Evolutionary conservation across 2,797 vertebrate species (phyloP).

Genomic region (Epinephelus coioides): DNA sequence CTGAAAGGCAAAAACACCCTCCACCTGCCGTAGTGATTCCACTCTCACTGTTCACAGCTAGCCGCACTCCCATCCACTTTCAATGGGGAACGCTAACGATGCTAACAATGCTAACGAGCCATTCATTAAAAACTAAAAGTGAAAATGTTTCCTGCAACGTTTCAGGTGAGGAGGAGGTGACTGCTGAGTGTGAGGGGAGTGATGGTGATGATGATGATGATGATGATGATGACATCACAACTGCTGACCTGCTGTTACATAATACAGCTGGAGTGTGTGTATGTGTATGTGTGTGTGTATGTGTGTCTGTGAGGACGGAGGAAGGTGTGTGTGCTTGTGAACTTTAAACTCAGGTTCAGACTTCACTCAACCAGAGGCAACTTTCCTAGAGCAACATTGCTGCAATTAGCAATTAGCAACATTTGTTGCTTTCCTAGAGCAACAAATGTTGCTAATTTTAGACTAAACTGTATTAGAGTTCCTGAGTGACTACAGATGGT

Average conservation of each 20-base stretch:
- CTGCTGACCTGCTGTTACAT: conserved; percentile 11
- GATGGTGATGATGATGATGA: not conserved
- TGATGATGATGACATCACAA: not conserved
- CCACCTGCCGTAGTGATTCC: conserved; percentile 9
- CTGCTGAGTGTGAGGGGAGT: not conserved
- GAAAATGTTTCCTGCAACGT: conserved; percentile 34
- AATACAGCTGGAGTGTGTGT: conserved; percentile 6
- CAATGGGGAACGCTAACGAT: conserved; percentile 42
- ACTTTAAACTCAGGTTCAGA: conserved; percentile 18
- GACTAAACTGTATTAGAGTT: too few relatives aligned
- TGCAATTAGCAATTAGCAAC: too few relatives aligned
- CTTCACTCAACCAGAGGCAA: conserved; percentile 18
- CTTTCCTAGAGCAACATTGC: not conserved
- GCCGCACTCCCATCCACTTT: not conserved
- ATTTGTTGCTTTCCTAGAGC: not conserved
- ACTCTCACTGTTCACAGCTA: not conserved
- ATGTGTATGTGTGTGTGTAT: conserved; percentile 17
- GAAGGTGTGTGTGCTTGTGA: not conserved
- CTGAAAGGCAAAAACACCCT: conserved; percentile 27
- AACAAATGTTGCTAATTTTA: too few relatives aligned
- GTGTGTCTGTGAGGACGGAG: conserved; percentile 30
- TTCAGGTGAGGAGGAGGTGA: conserved; percentile 13
- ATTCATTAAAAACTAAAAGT: not conserved
- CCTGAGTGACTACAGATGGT: too few relatives aligned
- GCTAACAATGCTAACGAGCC: conserved; percentile 48